Percentiles rank a stretch among this genome's conserved stretches.
phyloP scores from a whole-genome alignment of 2,888 invertebrate genomes.

The Drosophila kambysellisi region DNA sequence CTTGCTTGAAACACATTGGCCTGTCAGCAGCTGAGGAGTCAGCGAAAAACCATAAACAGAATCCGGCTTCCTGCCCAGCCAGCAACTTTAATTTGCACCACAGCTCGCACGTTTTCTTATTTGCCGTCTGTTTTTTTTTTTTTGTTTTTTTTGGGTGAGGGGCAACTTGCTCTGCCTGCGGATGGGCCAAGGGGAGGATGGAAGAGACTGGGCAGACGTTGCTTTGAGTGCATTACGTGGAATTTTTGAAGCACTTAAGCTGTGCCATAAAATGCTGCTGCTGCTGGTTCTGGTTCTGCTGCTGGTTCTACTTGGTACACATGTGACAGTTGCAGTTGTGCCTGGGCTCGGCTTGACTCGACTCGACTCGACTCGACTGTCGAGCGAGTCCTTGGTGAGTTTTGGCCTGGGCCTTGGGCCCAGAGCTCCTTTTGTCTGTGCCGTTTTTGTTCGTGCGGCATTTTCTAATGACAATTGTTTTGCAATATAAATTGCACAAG shows the following conservation, averaged over 20 bases:
- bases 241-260: constrained; percentile 82
- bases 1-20: constrained; percentile 71
- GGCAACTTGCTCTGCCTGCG: constrained; percentile 21
- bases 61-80: constrained; percentile 50
- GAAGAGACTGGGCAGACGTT: constrained; percentile 69
- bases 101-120: constrained; percentile 80
- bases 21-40: constrained; percentile 75
- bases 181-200: constrained; percentile 24
- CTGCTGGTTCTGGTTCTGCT: constrained; percentile 27
- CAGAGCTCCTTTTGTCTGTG: constrained; percentile 68
- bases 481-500: constrained; percentile 84
- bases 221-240: constrained; percentile 83
- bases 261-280: constrained; percentile 80
- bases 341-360: constrained; percentile 26
- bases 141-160: constrained; percentile 28
- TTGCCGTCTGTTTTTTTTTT: constrained; percentile 65
- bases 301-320: constrained; percentile 49
- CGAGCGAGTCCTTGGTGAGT: constrained; percentile 56
- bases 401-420: constrained; percentile 38
- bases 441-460: constrained; percentile 81
- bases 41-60: constrained; percentile 44
- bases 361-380: constrained; percentile 6
- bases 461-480: constrained; percentile 84
- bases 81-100: constrained; percentile 77
- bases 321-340: constrained; percentile 69